Evolutionary conservation across 2,888 invertebrate species (phyloP), one percentile per base, ranked within the genome.

Genomic region (Stratiomys singularior): DNA sequence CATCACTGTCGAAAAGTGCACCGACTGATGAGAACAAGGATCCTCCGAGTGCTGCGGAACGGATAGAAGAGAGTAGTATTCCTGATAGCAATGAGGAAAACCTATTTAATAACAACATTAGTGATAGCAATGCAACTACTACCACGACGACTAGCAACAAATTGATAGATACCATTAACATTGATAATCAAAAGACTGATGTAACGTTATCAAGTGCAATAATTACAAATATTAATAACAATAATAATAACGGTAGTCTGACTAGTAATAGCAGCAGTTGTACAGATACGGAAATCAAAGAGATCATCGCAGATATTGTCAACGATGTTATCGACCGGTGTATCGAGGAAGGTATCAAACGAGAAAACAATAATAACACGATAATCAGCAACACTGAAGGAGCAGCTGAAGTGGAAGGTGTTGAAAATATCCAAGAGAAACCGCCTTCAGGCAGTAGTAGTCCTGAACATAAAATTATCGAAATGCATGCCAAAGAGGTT

Each of bases 401-500:
- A 13, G 18, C 28, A 28, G 18, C 71, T 18, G 56, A 23, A 28
- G n/a, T n/a, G n/a, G n/a, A n/a, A 15, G 15, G n/a, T 27, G 1
- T 52, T 15, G 23, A 7, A 9, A 60, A 5, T 60, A 25, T 81
- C 5, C 81, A 82, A 27, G 81, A 82, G 30, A 67, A 82, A 28
- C 25, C 84, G 77, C 81, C 83, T 76, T 83, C 64, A 1, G 5
- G 1, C 15, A 37, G 18, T 21, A 66, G 37, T 21, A 37, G 37
- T 69, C 23, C 69, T 47, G 47, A 46, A 18, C 72, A 80, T 7
- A 47, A 78, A 21, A 76, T 47, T 11, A 69, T 77, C 46, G 79
- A 80, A 44, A 78, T 86, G 78, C 86, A 88, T 76, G 89, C 89
- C 63, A 85, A 88, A 47, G 88, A 88, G 80, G 89, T 89, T 46